Evolutionary conservation across 2,113 vertebrate genomes (phyloP).

Genomic region (Lanius collurio): DNA sequence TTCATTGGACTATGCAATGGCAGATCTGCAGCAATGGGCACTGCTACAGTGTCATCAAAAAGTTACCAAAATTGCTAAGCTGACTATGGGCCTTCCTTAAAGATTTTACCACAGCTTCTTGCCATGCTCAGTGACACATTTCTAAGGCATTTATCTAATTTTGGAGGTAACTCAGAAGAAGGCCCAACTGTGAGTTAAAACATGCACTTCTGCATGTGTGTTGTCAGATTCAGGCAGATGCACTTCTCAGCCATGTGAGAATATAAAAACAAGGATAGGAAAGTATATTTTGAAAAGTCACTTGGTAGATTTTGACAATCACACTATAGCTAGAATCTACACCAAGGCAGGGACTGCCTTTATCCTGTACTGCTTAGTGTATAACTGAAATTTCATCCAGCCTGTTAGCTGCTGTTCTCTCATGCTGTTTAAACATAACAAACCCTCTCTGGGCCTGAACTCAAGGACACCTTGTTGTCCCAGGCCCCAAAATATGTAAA

Average conservation of each 20-base stretch:
- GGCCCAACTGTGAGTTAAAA: neutral
- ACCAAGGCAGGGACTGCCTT: neutral
- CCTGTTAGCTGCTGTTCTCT: neutral
- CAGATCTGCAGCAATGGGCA: neutral
- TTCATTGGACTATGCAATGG: neutral
- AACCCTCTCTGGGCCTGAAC: neutral
- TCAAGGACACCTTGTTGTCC: neutral
- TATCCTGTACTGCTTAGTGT: neutral
- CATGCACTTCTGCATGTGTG: neutral
- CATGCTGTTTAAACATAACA: neutral
- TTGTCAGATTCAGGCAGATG: neutral
- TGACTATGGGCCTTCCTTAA: neutral
- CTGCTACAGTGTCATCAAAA: neutral
- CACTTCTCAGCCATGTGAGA: neutral
- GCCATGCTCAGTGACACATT: neutral
- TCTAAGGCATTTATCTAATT: neutral
- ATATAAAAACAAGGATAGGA: neutral
- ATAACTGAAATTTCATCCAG: neutral
- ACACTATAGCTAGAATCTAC: neutral
- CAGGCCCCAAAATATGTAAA: neutral
- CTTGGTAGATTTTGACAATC: neutral
- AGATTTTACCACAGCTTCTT: neutral
- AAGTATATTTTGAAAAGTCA: neutral
- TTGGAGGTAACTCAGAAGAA: neutral
- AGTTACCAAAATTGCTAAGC: neutral